These are phyloP conservation scores for Hormiphora californensis DNA, from an alignment of 37 sponge, comb jelly and placozoan genomes.

Conservation along the genomic window DNA sequence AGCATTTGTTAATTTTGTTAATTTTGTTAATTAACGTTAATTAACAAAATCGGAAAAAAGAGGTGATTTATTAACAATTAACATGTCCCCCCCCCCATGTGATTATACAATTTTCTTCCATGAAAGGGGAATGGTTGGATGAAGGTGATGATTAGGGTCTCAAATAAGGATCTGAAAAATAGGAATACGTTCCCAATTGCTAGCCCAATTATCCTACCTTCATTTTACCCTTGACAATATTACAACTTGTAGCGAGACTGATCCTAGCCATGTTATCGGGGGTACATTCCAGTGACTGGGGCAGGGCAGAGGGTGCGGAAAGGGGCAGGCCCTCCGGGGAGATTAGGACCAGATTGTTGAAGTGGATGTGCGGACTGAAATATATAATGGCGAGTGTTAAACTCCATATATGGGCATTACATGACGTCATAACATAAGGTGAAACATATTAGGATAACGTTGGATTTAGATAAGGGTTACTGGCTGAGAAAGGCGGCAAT, in stretches of 20 bases:
- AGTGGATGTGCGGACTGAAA: slow-evolving; percentile 79
- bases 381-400: neutral
- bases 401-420: neutral
- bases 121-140: neutral
- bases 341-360: slow-evolving; percentile 83
- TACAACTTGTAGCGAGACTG: slow-evolving; percentile 43
- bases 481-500: too few relatives aligned
- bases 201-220: neutral
- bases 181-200: neutral
- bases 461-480: too few relatives aligned
- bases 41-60: neutral
- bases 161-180: neutral
- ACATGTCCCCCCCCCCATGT: neutral
- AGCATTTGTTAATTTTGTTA: too few relatives aligned
- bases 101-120: neutral
- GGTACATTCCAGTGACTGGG: slow-evolving; percentile 19
- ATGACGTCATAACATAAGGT: neutral
- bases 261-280: slow-evolving; percentile 17
- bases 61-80: neutral
- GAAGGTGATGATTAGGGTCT: neutral
- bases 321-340: slow-evolving; percentile 74
- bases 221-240: slow-evolving; percentile 33
- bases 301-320: neutral
- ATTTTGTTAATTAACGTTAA: too few relatives aligned
- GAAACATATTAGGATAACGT: too few relatives aligned